Evolutionary conservation across 2,797 vertebrate species (phyloP).

Genomic region (Glossophaga mutica): DNA sequence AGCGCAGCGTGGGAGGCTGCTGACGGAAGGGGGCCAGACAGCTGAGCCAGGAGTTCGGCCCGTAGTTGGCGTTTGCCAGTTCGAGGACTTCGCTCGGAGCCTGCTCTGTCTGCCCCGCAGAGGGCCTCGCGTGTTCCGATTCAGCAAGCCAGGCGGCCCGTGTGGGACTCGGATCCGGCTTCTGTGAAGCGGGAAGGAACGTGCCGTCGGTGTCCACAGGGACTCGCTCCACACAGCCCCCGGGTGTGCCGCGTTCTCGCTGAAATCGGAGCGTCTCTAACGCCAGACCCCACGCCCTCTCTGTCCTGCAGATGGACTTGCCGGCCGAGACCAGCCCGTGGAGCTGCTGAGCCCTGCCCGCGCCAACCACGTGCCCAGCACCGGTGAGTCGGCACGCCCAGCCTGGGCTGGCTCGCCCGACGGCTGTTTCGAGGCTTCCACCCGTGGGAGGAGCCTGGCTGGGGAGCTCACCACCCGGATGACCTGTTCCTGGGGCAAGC

Average conservation of each 20-base stretch:
- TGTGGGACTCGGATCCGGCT: background rate
- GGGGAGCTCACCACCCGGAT: fast-evolving
- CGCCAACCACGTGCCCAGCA: conserved; percentile 91
- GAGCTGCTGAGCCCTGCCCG: conserved; percentile 89
- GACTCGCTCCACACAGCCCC: background rate
- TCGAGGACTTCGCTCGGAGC: fast-evolving
- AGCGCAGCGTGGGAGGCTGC: background rate
- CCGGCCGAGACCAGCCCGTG: conserved; percentile 91
- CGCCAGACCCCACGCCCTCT: conserved; percentile 24
- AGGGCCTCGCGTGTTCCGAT: background rate
- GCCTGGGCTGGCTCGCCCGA: fast-evolving
- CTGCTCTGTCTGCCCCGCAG: background rate
- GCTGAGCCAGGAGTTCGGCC: background rate
- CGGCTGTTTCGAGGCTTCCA: background rate
- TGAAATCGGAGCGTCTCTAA: background rate
- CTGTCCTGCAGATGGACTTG: conserved; percentile 88
- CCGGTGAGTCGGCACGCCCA: conserved; percentile 83
- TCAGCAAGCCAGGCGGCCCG: background rate
- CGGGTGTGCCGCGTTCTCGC: background rate
- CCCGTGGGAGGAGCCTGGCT: background rate
- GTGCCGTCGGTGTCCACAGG: background rate
- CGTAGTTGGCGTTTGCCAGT: background rate
- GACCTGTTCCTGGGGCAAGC: background rate
- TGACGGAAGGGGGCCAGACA: fast-evolving
- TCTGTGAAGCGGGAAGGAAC: background rate